A percentile compares a stretch with the other conserved stretches of the same genome.
These are phyloP conservation scores for Episyrphus balteatus DNA, from an alignment of 1,140 invertebrate species.

Conservation along the genomic window DNA sequence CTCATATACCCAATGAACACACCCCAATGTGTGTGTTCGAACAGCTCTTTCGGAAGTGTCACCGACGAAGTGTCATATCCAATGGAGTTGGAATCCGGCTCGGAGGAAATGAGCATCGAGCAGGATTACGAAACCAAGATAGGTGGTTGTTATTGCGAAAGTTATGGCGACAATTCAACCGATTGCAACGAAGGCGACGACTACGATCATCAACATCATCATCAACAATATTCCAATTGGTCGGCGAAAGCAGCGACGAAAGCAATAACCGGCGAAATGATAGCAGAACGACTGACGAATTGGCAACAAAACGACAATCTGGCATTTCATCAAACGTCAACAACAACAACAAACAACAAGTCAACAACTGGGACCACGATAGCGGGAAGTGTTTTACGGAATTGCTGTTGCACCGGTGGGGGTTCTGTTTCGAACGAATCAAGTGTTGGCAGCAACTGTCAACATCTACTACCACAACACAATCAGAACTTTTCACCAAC, in stretches of 20 bases:
- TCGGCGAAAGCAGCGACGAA: slow-evolving; percentile 1
- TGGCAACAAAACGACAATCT: background rate
- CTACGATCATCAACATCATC: slow-evolving; percentile 4
- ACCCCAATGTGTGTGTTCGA: slow-evolving; percentile 10
- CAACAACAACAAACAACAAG: slow-evolving; percentile 3
- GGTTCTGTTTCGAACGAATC: background rate
- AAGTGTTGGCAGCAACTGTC: background rate
- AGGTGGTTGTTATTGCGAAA: slow-evolving; percentile 27
- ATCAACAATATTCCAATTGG: background rate
- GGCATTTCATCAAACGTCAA: slow-evolving; percentile 3
- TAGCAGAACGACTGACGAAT: no score
- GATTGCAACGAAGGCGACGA: slow-evolving; percentile 9
- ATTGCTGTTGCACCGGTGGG: slow-evolving; percentile 5
- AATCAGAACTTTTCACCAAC: no score
- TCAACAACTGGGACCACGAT: slow-evolving; percentile 12
- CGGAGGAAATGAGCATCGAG: slow-evolving; percentile 10
- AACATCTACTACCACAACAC: no score
- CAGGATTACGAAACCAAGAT: slow-evolving; percentile 8
- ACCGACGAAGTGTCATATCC: no score
- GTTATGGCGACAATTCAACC: slow-evolving; percentile 20
- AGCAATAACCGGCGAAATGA: background rate
- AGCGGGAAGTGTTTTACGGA: slow-evolving; percentile 8
- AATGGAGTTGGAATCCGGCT: background rate
- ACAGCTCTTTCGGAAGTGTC: no score
- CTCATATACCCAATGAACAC: slow-evolving; percentile 4